Evolutionary conservation across 2,888 invertebrate genomes (phyloP).

Genomic region (Erpobdella octoculata): DNA sequence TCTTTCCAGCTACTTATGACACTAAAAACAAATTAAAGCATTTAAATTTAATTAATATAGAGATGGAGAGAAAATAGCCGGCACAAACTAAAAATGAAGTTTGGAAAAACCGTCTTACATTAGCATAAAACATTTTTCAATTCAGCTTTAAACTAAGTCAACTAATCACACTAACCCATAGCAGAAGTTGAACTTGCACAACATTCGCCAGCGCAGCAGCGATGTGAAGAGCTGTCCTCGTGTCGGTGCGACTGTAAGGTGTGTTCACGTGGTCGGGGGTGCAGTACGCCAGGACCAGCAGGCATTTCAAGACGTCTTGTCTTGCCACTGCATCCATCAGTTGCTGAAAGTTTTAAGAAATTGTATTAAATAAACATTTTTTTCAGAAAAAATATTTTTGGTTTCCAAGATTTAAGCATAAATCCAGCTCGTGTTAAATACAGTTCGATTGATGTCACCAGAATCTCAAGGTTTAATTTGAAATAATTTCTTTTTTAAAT

Average conservation of each 20-base stretch:
- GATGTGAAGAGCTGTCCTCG: slow-evolving; percentile 74
- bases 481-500: too few relatives aligned
- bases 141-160: not conserved
- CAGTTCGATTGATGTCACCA: too few relatives aligned
- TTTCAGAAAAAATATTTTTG: too few relatives aligned
- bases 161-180: slow-evolving; percentile 69
- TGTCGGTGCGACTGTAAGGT: slow-evolving; percentile 66
- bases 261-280: slow-evolving; percentile 65
- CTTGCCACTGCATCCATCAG: slow-evolving; percentile 52
- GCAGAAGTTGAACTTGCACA: slow-evolving; percentile 78
- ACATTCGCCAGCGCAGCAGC: slow-evolving; percentile 75
- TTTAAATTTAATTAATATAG: too few relatives aligned
- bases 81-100: not conserved
- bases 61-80: too few relatives aligned
- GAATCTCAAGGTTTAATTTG: too few relatives aligned
- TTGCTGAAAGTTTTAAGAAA: slow-evolving; percentile 52
- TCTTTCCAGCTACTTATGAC: too few relatives aligned
- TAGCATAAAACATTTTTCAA: too few relatives aligned
- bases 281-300: slow-evolving; percentile 51
- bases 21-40: too few relatives aligned
- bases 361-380: not conserved
- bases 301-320: slow-evolving; percentile 54
- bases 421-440: too few relatives aligned
- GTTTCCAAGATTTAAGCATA: too few relatives aligned
- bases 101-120: too few relatives aligned